Evolutionary conservation across 2,797 vertebrate genomes (phyloP).

Genomic region (Stomatorhinus walkeri): DNA sequence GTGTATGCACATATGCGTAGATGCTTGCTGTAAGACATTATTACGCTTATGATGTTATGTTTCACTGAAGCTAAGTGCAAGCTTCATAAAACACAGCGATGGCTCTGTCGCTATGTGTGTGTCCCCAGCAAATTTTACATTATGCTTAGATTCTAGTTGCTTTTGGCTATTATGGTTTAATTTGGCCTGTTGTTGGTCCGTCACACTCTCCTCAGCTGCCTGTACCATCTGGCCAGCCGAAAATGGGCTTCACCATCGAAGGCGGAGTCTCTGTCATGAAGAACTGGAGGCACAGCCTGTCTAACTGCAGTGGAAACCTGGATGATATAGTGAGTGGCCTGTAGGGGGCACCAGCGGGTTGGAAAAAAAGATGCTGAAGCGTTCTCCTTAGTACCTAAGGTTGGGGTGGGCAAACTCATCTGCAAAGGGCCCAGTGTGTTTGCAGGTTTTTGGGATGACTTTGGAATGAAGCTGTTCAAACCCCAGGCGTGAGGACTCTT

Average conservation of each 20-base stretch:
- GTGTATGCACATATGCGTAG: background rate
- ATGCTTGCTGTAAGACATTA: background rate
- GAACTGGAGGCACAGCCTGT: slow-evolving; percentile 48
- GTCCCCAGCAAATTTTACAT: background rate
- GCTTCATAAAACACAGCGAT: background rate
- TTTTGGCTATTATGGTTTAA: background rate
- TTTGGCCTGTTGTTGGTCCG: background rate
- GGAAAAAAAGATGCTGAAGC: background rate
- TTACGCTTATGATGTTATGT: background rate
- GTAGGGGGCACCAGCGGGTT: background rate
- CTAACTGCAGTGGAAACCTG: background rate
- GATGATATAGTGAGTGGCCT: slow-evolving; percentile 37
- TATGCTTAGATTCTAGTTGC: background rate
- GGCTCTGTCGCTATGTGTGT: background rate
- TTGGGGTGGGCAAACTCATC: background rate
- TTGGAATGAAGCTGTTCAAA: background rate
- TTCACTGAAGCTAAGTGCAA: background rate
- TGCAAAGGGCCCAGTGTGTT: background rate
- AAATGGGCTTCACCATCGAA: slow-evolving; percentile 49
- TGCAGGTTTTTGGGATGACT: too few relatives aligned
- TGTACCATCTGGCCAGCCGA: slow-evolving; percentile 21
- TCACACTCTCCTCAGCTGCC: slow-evolving; percentile 29
- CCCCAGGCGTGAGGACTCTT: background rate
- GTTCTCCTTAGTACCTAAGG: background rate
- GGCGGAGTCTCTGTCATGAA: slow-evolving; percentile 29